phyloP scores from a whole-genome alignment of 92 coral and sea anemone species.

The Porites lobata region DNA sequence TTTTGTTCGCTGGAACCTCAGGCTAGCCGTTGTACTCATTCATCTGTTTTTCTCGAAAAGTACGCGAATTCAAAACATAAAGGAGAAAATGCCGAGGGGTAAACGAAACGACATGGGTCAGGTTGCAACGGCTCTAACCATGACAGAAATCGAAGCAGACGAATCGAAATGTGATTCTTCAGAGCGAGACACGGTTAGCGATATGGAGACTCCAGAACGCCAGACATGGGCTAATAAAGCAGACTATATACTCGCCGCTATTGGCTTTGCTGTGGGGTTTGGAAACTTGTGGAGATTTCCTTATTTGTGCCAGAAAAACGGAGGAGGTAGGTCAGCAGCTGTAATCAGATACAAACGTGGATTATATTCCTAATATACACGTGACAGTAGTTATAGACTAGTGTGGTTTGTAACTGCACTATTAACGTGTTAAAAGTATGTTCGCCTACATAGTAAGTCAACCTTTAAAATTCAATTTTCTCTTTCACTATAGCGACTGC shows the following conservation, averaged over 20 bases:
- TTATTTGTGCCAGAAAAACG: conserved; percentile 76
- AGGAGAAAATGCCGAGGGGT: conserved; percentile 11
- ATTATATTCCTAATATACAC: background rate
- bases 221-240: conserved; percentile 73
- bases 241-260: conserved; percentile 74
- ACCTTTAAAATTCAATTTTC: too few species aligned
- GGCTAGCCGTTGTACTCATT: background rate
- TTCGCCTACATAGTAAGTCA: background rate
- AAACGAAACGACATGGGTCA: conserved; percentile 21
- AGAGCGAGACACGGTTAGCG: conserved; percentile 25
- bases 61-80: background rate
- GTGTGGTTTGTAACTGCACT: background rate
- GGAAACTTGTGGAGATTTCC: conserved; percentile 85
- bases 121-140: conserved; percentile 7
- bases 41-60: background rate
- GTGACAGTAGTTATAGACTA: background rate
- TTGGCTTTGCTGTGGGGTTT: conserved; percentile 82
- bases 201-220: conserved; percentile 47
- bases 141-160: conserved; percentile 12
- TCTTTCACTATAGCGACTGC: background rate
- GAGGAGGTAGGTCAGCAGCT: conserved; percentile 62
- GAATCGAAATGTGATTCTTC: conserved; percentile 13
- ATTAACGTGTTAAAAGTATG: background rate
- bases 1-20: background rate
- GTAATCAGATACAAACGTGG: background rate